Conservation (phyloP, 2,113 vertebrate species). For the Sphyrna mokarran region DNA sequence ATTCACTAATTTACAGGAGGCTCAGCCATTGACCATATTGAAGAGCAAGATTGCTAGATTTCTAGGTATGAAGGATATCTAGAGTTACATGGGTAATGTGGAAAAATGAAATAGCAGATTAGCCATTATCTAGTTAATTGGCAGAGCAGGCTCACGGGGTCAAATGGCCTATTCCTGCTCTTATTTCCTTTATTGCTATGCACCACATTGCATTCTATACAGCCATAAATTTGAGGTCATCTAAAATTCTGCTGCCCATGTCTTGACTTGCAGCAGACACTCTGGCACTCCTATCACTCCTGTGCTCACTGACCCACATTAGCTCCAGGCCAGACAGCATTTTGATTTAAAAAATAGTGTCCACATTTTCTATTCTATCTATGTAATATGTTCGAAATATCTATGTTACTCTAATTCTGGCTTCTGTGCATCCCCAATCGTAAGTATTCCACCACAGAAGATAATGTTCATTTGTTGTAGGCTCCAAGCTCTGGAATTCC, state of each 20-base stretch:
- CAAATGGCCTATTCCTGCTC: too few relatives aligned
- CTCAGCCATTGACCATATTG: too few relatives aligned
- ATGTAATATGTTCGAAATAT: not conserved
- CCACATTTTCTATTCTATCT: not conserved
- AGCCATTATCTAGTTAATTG: too few relatives aligned
- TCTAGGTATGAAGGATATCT: too few relatives aligned
- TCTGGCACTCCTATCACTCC: not conserved
- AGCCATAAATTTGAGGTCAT: too few relatives aligned
- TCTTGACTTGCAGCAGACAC: not conserved
- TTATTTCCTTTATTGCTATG: too few relatives aligned
- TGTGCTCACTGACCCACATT: not conserved
- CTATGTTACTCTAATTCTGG: not conserved
- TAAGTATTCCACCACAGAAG: not conserved
- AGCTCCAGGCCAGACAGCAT: not conserved
- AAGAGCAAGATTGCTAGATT: too few relatives aligned
- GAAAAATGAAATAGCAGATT: too few relatives aligned
- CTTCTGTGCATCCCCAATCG: not conserved
- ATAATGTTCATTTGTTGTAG: not conserved
- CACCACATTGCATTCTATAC: not conserved
- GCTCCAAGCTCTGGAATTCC: not conserved
- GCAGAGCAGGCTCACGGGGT: too few relatives aligned
- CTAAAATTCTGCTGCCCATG: too few relatives aligned
- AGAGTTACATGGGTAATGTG: too few relatives aligned
- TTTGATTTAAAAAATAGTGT: not conserved
- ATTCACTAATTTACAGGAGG: too few relatives aligned